phyloP scores from a whole-genome alignment of 1,140 invertebrate genomes.

The Branchinecta lindahli region DNA sequence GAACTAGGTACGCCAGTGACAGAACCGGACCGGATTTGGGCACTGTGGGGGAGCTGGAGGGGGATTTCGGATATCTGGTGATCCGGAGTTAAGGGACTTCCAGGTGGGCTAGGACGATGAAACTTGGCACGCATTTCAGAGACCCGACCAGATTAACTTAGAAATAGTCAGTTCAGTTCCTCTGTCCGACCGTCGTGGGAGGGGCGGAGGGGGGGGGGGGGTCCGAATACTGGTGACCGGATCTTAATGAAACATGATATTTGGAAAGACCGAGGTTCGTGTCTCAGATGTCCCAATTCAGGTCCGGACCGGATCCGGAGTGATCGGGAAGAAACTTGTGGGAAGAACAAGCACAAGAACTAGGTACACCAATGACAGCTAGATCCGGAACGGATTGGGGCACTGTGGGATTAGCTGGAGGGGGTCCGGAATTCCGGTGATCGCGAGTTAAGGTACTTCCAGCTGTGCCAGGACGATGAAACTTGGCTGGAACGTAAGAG shows the following conservation, averaged over 20 bases:
- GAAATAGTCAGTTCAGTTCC: not conserved
- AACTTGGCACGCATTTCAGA: not conserved
- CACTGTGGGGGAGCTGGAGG: not conserved
- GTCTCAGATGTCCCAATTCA: not conserved
- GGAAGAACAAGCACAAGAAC: slow-evolving; percentile 1
- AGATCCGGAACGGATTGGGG: not conserved
- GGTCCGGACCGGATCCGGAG: not conserved
- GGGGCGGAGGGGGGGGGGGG: slow-evolving; percentile 1
- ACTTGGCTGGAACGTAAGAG: not conserved
- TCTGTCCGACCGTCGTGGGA: not conserved
- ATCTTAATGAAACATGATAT: slow-evolving; percentile 2
- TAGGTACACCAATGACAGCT: not conserved
- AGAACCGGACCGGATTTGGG: not conserved
- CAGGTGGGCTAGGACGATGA: slow-evolving; percentile 3
- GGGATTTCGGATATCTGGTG: not conserved
- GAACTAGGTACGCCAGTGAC: not conserved
- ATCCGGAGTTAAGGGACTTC: not conserved
- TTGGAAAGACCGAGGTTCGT: not conserved
- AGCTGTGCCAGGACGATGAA: slow-evolving; percentile 3
- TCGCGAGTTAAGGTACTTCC: not conserved
- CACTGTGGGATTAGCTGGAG: not conserved
- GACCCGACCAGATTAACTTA: not conserved
- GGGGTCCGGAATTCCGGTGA: not conserved
- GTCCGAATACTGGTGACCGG: not conserved
- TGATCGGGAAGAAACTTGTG: not conserved